Conservation (phyloP, 2,888 invertebrate genomes). For the Ischnus inquisitorius region DNA sequence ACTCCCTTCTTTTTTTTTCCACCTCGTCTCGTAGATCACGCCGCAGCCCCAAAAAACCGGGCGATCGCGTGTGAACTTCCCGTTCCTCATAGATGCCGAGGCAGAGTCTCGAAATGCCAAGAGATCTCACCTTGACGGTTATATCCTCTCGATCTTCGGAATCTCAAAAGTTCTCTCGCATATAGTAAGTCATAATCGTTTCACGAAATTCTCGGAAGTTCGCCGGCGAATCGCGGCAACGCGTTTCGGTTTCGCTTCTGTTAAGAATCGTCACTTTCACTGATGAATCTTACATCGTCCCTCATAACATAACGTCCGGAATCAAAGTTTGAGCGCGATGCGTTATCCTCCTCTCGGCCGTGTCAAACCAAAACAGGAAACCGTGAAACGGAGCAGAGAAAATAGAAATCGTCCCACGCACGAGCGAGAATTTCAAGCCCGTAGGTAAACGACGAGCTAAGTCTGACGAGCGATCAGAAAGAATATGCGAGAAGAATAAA, state of each 20-base stretch:
- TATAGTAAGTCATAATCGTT: conserved; percentile 20
- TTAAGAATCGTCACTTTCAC: conserved; percentile 68
- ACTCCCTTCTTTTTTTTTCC: conserved; percentile 21
- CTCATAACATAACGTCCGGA: conserved; percentile 24
- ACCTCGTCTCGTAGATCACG: conserved; percentile 24
- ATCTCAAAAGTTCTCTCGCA: conserved; percentile 28
- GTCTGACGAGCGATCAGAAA: conserved; percentile 15
- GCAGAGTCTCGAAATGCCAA: not conserved
- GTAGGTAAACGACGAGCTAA: not conserved
- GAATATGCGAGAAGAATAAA: conserved; percentile 18
- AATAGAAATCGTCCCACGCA: conserved; percentile 68
- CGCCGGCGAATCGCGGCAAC: not conserved
- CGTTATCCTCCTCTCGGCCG: conserved; percentile 32
- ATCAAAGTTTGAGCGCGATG: not conserved
- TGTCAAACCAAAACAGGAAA: conserved; percentile 59
- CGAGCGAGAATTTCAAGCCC: conserved; percentile 21
- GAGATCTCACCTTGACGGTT: not conserved
- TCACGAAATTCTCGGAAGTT: not conserved
- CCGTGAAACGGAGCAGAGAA: conserved; percentile 59
- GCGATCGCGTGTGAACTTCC: conserved; percentile 58
- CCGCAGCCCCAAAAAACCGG: conserved; percentile 29
- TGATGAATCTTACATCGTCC: conserved; percentile 48
- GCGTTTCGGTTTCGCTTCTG: conserved; percentile 47
- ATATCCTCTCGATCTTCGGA: not conserved
- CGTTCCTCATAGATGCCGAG: conserved; percentile 15